A percentile compares a stretch with the other conserved stretches of the same genome.
Conservation (phyloP, 2,888 invertebrate species). For the Esperia sulphurella region DNA sequence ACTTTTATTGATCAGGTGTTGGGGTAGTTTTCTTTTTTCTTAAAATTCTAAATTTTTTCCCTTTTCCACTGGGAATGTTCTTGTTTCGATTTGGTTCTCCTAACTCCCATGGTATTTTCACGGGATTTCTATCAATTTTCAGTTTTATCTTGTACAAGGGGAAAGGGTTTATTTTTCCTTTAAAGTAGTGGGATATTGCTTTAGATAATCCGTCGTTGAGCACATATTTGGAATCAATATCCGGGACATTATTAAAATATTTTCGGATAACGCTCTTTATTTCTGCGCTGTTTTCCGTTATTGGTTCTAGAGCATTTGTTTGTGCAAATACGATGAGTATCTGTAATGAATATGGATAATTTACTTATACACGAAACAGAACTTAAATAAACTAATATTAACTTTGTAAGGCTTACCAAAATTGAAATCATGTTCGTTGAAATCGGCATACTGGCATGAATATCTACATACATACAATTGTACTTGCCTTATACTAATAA, state of each 20-base stretch:
- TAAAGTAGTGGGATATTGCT: constrained; percentile 45
- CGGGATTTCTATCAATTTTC: constrained; percentile 54
- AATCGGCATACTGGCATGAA: neutral
- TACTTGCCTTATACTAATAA: neutral
- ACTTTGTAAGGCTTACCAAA: constrained; percentile 29
- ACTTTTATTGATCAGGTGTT: neutral
- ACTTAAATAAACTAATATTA: neutral
- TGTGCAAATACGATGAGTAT: constrained; percentile 19
- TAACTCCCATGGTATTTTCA: constrained; percentile 61
- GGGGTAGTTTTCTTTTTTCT: neutral
- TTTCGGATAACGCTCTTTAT: constrained; percentile 36
- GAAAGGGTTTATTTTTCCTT: constrained; percentile 50
- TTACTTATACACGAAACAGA: too few species aligned
- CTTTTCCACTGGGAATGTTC: neutral
- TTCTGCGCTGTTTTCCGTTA: constrained; percentile 28
- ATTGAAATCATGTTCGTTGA: constrained; percentile 27
- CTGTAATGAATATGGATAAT: constrained; percentile 17
- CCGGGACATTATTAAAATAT: constrained; percentile 47
- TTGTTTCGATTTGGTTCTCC: constrained; percentile 15
- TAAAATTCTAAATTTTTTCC: neutral
- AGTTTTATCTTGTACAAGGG: constrained; percentile 58
- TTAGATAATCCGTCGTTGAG: constrained; percentile 48
- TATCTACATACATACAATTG: neutral
- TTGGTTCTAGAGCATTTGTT: constrained; percentile 27
- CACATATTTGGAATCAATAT: constrained; percentile 48